These are phyloP conservation scores for Lucifuga dentata DNA, from an alignment of 2,113 vertebrate species.

Conservation along the genomic window DNA sequence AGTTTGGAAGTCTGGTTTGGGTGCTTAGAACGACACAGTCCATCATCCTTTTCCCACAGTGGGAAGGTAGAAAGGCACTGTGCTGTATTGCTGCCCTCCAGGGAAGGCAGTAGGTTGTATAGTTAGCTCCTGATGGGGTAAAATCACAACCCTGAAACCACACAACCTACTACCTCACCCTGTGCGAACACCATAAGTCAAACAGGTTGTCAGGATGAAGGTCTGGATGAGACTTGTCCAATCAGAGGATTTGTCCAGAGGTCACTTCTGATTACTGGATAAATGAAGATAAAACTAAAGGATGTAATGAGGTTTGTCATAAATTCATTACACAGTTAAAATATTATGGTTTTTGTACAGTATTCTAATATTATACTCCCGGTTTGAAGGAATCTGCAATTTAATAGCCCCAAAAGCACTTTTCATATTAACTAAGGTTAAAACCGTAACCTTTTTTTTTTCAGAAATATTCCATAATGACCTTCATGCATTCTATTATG, in stretches of 20 bases:
- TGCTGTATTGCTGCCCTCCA: conserved; percentile 87
- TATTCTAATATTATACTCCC: neutral
- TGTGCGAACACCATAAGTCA: conserved; percentile 85
- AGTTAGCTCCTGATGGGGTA: conserved; percentile 99
- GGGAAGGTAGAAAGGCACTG: too few relatives aligned
- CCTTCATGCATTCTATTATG: too few relatives aligned
- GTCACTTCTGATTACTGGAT: neutral
- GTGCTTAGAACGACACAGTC: neutral
- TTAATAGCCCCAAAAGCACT: neutral
- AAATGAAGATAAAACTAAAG: neutral
- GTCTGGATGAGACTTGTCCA: neutral
- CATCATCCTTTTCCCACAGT: neutral
- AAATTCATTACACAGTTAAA: neutral
- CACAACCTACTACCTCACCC: conserved; percentile 99
- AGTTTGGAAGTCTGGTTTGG: neutral
- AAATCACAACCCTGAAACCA: conserved; percentile 99
- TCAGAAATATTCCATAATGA: too few relatives aligned
- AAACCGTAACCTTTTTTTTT: too few relatives aligned
- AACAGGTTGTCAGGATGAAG: neutral
- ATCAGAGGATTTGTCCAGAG: neutral
- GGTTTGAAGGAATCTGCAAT: too few relatives aligned
- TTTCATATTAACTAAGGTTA: too few relatives aligned
- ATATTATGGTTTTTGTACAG: neutral
- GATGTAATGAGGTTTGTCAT: neutral
- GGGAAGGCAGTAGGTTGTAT: conserved; percentile 99